phyloP scores from a whole-genome alignment of 2,888 invertebrate genomes.

The Digitonthophagus gazella region DNA sequence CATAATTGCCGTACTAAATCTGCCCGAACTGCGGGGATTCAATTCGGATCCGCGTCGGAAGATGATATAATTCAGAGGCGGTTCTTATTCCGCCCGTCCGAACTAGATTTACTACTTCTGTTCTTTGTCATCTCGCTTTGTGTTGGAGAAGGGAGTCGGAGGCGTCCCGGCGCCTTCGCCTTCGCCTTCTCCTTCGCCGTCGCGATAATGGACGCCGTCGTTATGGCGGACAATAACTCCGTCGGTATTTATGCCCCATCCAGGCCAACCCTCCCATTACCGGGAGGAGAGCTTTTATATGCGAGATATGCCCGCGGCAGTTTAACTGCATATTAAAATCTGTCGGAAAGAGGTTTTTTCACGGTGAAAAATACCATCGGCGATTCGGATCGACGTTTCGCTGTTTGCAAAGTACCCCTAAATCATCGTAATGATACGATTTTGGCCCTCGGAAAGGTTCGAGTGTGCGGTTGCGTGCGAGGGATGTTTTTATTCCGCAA shows the following conservation, averaged over 20 bases:
- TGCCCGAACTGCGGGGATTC: conserved; percentile 6
- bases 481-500: background rate
- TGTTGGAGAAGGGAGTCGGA: conserved; percentile 18
- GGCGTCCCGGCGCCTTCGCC: background rate
- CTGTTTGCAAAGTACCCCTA: background rate
- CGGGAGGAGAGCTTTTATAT: conserved; percentile 13
- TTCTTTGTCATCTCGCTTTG: conserved; percentile 47
- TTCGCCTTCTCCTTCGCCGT: background rate
- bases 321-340: conserved; percentile 18
- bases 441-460: background rate
- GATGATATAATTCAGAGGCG: conserved; percentile 14
- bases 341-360: background rate
- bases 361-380: background rate
- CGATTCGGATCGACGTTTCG: background rate
- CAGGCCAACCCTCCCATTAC: conserved; percentile 5
- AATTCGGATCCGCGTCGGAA: conserved; percentile 9
- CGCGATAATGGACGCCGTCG: conserved; percentile 14
- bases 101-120: conserved; percentile 46
- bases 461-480: background rate
- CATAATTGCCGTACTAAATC: conserved; percentile 13
- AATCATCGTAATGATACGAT: background rate
- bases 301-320: conserved; percentile 1
- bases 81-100: conserved; percentile 25
- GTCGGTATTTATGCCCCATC: conserved; percentile 11
- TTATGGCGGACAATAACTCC: conserved; percentile 16